Evolutionary conservation across 2,797 vertebrate species (phyloP), one percentile per base, ranked within the genome.

Genomic region (Furcifer pardalis): DNA sequence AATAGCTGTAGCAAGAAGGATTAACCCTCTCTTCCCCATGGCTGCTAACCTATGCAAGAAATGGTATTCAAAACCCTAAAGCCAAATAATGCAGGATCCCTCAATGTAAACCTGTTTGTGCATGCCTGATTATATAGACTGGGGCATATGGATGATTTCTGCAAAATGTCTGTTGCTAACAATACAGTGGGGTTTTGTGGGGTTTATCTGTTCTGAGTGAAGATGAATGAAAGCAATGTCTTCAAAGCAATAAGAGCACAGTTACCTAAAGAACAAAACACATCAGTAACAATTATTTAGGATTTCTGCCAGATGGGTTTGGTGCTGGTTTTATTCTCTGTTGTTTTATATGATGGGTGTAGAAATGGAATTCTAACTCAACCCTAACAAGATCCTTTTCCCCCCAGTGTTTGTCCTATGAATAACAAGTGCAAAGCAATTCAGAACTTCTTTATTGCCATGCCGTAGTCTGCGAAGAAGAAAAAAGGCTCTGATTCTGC

Each of bases 381-480:
- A 86, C 44, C 82, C 91, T 92, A 91, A 93, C 5, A 52, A 93
- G 89, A 86, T 78, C 73, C 37, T 91, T 46, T 92, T 91, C 86
- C 82, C 81, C 35, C 42, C 77, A 84, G 9, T 87, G 77, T 92
- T 92, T 93, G 84, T 92, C 82, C 89, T 88, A 76, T 84, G 91
- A 95, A 92, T 87, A 93, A 83, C 74, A 92, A 92, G 86, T 63
- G 46, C 73, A 89, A 91, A 86, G 87, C 83, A 93, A 90, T 90
- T 90, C 86, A 87, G 85, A 93, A 84, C 10, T 65, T 90, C 85
- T 93, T 93, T 95, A 89, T 82, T 89, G 84, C 90, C 73, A 86
- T 49, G 86, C 46, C 40, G 77, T 90, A 77, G 85, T 62, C 0
- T 1, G 5, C 80, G 62, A 89, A 92, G 83, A 32, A 32, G 27